Evolutionary conservation across 2,888 invertebrate genomes (phyloP), one percentile per base, ranked within the genome.

Genomic region (Diabrotica balteata): DNA sequence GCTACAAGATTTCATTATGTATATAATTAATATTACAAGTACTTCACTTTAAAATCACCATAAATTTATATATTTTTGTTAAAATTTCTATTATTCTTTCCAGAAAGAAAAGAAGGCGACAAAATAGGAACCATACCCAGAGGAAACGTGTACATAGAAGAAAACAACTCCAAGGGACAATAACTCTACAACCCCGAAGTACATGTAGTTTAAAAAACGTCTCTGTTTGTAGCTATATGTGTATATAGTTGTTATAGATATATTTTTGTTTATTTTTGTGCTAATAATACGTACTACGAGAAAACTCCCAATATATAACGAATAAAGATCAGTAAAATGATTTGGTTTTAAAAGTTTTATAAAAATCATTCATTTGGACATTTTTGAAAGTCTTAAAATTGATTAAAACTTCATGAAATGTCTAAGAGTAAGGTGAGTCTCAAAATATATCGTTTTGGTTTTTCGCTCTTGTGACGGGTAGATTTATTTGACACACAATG

Each of bases 141-240:
- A 68, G 84, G 84, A 54, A 85, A 85, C 76, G 84, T 85, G 68
- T 85, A 85, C 80, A 85, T 84, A 73, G 84, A 85, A 78, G 84
- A 84, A 73, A 71, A 72, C 59, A 79, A 76, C 70, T 76, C 79
- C 59, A 80, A 80, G 69, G 79, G 79, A 51, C 66, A 65, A 66
- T 68, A 68, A 49, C 55, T 51, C 5, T 9, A 32, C 8, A 43
- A 11, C 46, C 55, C 4, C 50, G 9, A 59, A n/a, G 11, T 50
- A 42, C 10, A 47, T 46, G 32, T 4, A 22, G 49, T n/a, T 11
- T 9, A 8, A 47, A 47, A 47, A 54, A n/a, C 43, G 43, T 43
- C 8, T 63, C 7, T 51, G 44, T 57, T 44, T 57, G 63, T 63
- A 57, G 50, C 51, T 63, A 63, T 63, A 57, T 45, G 57, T 63